phyloP scores from a whole-genome alignment of 2,113 vertebrate species.

The Bubo scandiacus region DNA sequence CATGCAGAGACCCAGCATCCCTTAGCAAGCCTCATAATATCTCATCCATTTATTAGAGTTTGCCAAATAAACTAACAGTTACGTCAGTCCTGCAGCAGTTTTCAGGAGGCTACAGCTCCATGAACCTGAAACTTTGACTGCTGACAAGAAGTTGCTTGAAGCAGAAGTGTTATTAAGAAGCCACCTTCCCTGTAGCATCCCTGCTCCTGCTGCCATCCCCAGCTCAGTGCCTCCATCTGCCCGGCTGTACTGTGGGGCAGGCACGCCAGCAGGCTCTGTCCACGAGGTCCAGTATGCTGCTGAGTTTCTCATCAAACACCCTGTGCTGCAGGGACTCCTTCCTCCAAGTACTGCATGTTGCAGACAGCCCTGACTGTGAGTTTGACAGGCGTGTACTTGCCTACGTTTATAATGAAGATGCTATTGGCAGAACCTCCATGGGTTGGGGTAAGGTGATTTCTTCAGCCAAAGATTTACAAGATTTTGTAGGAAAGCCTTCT shows the following conservation, averaged over 20 bases:
- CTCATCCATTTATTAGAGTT: constrained; percentile 47
- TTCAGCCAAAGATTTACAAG: constrained; percentile 10
- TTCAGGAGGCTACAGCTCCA: constrained; percentile 64
- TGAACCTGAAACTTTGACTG: constrained; percentile 71
- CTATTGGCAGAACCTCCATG: constrained; percentile 41
- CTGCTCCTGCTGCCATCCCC: constrained; percentile 49
- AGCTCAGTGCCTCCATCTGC: constrained; percentile 67
- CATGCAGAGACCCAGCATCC: neutral
- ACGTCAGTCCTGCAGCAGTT: constrained; percentile 67
- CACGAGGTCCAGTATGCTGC: constrained; percentile 54
- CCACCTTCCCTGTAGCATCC: constrained; percentile 36
- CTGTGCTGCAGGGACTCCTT: constrained; percentile 35
- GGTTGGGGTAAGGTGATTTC: constrained; percentile 19
- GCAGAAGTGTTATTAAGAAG: constrained; percentile 68
- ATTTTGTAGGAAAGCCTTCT: neutral
- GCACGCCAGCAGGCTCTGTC: constrained; percentile 54
- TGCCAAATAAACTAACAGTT: constrained; percentile 44
- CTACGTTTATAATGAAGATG: constrained; percentile 41
- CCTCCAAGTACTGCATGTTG: neutral
- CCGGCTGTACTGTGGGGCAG: constrained; percentile 2
- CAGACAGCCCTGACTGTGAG: constrained; percentile 51
- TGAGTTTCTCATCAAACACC: constrained; percentile 68
- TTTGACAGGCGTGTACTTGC: constrained; percentile 45
- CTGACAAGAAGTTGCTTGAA: constrained; percentile 73
- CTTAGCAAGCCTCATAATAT: constrained; percentile 11